Evolutionary conservation across 2,113 vertebrate genomes (phyloP), one percentile per base, ranked within the genome.

Genomic region (Dolichallabes microphthalmus): DNA sequence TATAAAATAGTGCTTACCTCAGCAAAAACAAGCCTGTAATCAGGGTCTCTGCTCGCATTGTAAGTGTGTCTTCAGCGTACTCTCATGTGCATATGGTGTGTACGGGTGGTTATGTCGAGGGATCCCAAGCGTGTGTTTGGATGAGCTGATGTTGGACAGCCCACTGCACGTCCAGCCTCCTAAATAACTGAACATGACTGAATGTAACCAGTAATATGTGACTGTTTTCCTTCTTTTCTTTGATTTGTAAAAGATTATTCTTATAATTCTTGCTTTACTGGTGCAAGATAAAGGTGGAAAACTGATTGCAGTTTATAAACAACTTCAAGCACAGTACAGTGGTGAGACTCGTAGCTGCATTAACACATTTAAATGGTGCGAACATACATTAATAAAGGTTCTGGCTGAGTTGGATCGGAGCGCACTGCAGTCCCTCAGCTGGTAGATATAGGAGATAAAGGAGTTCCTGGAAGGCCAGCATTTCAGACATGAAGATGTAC

Each of bases 21-120:
- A 88, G 64, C n/a, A 89, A 66, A 22, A 90, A 39, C 30, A 89
- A 75, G 84, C 61, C 71, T 39, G 83, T 63, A 68, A 89, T 22
- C 58, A 77, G 45, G n/a, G 61, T n/a, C 27, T 81, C 22, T 45
- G 17, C 77, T 83, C 82, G 82, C 87, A 71, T 90, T 52, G 32
- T 82, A 22, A 82, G 12, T 61, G 22, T 74, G 30, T 9, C 8
- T 35, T 77, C 58, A 66, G 39, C 10, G 13, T 17, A 61, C 57
- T 8, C 68, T 63, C 75, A 55, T 22, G 52, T 9, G n/a, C 52
- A 55, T 76, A 55, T 55, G 50, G 7, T 1, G 58, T 32, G 5
- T 39, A 35, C 4, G 4, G 32, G 4, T 19, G 39, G 15, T 84
- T 52, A 63, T 32, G 68, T 52, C 19, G n/a, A 35, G 22, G 53